Conservation (phyloP, 2,797 vertebrate species). For the Scolopax rusticola region DNA sequence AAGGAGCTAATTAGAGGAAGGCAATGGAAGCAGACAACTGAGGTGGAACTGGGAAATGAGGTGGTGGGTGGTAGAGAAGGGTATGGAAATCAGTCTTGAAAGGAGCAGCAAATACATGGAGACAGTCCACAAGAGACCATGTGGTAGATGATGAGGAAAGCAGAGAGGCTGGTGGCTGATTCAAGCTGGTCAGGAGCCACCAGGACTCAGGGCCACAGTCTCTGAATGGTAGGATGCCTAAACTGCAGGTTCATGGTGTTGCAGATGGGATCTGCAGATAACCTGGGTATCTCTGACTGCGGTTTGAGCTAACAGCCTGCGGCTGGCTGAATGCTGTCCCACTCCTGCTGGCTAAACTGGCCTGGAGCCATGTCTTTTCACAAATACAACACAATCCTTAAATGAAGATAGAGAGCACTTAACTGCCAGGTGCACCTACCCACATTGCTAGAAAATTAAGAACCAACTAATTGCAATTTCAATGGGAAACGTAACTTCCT, state of each 20-base stretch:
- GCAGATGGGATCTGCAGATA: neutral
- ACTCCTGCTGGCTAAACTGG: neutral
- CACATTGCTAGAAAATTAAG: neutral
- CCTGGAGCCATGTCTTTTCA: neutral
- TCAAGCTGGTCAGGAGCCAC: neutral
- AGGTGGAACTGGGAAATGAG: neutral
- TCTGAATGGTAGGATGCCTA: neutral
- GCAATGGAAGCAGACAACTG: neutral
- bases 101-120: neutral
- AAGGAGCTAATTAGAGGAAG: conserved; percentile 40
- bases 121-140: fast-evolving
- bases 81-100: neutral
- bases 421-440: neutral
- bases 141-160: neutral
- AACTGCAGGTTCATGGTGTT: neutral
- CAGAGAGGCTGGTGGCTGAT: neutral
- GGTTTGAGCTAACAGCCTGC: neutral
- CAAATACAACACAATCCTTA: neutral
- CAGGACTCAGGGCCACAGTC: neutral
- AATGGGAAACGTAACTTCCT: neutral
- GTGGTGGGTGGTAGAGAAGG: neutral
- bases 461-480: neutral
- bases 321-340: neutral
- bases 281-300: neutral
- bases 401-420: neutral